Percentiles rank a stretch among this genome's conserved stretches.
Conservation (phyloP, 23 tunicate species). For the Halocynthia aurantium region DNA sequence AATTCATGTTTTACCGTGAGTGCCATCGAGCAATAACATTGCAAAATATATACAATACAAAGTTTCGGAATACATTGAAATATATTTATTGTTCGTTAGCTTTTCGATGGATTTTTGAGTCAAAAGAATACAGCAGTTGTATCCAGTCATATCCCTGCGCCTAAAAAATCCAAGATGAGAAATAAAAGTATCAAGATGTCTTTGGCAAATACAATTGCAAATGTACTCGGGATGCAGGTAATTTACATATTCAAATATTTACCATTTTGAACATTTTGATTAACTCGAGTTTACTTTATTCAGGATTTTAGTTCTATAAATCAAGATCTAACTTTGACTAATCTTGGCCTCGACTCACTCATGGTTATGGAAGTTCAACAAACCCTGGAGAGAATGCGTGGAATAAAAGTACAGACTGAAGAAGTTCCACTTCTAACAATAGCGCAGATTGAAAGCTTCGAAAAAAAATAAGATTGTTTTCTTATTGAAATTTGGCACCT, state of each 20-base stretch:
- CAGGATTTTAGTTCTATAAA: conserved; percentile 9
- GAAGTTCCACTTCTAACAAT: conserved; percentile 24
- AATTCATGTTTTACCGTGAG: neutral
- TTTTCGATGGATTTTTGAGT: conserved; percentile 19
- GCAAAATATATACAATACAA: too few species aligned
- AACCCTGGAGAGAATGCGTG: conserved; percentile 12
- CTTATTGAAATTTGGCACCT: too few species aligned
- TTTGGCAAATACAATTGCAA: conserved; percentile 9
- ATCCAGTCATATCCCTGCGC: conserved; percentile 20
- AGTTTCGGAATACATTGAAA: neutral
- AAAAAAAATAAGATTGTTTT: too few species aligned
- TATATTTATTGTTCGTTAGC: conserved; percentile 5
- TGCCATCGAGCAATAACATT: too few species aligned
- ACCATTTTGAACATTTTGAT: neutral
- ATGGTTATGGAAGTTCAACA: conserved; percentile 28
- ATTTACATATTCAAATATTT: neutral
- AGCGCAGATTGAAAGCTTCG: conserved; percentile 4
- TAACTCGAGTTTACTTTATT: neutral
- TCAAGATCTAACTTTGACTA: conserved; percentile 2
- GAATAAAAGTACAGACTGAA: conserved; percentile 1
- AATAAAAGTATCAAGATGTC: neutral
- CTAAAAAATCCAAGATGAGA: neutral
- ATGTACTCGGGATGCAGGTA: conserved; percentile 33
- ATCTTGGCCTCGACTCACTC: conserved; percentile 28
- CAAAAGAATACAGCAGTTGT: conserved; percentile 19